These are phyloP conservation scores for Drosophila tsacasi DNA, from an alignment of 1,140 invertebrate genomes.

Conservation along the genomic window DNA sequence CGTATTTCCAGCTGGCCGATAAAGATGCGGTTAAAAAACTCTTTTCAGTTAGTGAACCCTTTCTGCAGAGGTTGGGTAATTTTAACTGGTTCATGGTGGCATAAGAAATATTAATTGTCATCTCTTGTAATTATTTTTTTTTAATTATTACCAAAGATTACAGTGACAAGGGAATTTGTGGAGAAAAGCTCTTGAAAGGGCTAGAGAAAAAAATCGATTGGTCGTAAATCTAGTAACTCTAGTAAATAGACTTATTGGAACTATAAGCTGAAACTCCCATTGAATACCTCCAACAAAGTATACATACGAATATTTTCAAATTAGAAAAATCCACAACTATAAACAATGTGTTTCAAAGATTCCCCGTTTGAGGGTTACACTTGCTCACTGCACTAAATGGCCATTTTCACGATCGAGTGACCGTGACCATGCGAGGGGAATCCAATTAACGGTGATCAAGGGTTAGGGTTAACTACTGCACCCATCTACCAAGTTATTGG, in stretches of 20 bases:
- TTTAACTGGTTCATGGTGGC: not conserved
- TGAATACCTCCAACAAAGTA: not conserved
- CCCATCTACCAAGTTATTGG: conserved; percentile 7
- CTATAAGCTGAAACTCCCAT: too few relatives aligned
- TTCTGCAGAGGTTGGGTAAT: not conserved
- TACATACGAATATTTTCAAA: not conserved
- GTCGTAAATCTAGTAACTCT: too few relatives aligned
- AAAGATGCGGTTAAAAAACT: conserved; percentile 13
- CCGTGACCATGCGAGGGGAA: conserved; percentile 25
- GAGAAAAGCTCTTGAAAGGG: not conserved
- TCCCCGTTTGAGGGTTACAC: not conserved
- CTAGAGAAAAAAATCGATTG: not conserved
- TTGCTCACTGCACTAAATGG: conserved; percentile 8
- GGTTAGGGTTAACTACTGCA: conserved; percentile 31
- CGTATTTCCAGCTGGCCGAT: not conserved
- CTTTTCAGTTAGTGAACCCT: not conserved
- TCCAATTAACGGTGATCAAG: conserved; percentile 42
- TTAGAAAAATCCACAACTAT: not conserved
- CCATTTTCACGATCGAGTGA: conserved; percentile 35
- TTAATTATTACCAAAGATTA: not conserved
- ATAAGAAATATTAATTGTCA: conserved; percentile 1
- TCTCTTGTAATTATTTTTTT: not conserved
- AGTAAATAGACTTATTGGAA: not conserved
- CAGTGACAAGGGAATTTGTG: conserved; percentile 1
- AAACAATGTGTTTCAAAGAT: not conserved